A percentile compares a stretch with the other conserved stretches of the same genome.
Evolutionary conservation across 2,113 vertebrate species (phyloP).

Genomic region (Sceloporus undulatus): DNA sequence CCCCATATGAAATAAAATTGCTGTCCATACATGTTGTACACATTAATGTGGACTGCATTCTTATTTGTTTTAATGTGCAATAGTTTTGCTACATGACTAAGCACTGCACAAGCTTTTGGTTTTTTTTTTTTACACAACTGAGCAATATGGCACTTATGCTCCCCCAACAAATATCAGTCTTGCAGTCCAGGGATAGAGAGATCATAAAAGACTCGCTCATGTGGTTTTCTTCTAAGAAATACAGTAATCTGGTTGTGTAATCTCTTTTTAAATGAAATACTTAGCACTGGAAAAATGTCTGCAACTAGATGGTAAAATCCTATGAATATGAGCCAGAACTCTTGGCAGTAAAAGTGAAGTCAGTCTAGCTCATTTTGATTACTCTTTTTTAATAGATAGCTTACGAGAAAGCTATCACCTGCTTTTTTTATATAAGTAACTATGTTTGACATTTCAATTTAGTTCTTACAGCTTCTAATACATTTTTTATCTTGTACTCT

Average conservation of each 20-base stretch:
- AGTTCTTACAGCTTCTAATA: conserved; percentile 79
- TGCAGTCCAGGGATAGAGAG: not conserved
- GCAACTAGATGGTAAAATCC: conserved; percentile 39
- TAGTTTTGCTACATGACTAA: not conserved
- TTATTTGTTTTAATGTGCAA: not conserved
- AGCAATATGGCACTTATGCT: not conserved
- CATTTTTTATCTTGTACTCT: conserved; percentile 80
- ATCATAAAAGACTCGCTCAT: not conserved
- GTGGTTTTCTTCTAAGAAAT: not conserved
- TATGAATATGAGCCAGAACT: conserved; percentile 26
- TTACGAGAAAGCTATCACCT: conserved; percentile 63
- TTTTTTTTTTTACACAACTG: not conserved
- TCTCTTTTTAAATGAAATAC: not conserved
- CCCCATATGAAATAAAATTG: not conserved
- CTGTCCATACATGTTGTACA: not conserved
- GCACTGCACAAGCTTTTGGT: not conserved
- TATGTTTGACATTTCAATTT: conserved; percentile 84
- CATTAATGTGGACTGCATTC: not conserved
- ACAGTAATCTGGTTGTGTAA: conserved; percentile 35
- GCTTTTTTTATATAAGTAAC: conserved; percentile 74
- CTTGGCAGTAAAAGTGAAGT: conserved; percentile 48
- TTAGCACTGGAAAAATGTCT: conserved; percentile 18
- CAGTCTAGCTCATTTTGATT: conserved; percentile 71
- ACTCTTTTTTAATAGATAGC: conserved; percentile 54
- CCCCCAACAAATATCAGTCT: not conserved